Evolutionary conservation across 1,140 invertebrate species (phyloP).

Genomic region (Conus betulinus): DNA sequence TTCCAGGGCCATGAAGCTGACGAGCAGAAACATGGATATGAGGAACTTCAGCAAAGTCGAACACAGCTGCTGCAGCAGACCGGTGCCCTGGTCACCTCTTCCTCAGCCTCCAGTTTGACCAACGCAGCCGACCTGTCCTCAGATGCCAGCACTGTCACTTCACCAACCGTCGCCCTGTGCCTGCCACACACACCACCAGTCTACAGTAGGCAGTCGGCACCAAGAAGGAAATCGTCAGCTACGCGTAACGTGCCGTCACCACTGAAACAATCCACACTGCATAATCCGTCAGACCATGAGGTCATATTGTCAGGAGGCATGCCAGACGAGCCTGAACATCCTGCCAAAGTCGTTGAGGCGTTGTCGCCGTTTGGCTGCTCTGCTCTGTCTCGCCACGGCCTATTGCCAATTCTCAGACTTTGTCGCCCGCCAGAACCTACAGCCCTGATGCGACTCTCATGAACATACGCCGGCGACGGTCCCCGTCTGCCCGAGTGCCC

Average conservation of each 20-base stretch:
- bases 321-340: not conserved
- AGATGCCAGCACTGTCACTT: not conserved
- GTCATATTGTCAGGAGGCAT: not conserved
- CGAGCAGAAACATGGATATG: not conserved
- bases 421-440: not conserved
- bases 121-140: not conserved
- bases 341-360: not conserved
- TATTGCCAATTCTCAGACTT: not conserved
- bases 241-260: not conserved
- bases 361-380: not conserved
- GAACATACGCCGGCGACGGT: not conserved
- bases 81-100: not conserved
- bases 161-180: not conserved
- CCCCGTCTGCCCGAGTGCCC: not conserved
- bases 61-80: not conserved
- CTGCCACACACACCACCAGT: not conserved
- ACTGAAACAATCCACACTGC: not conserved
- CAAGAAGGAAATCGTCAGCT: not conserved
- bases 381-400: not conserved
- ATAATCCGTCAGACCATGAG: not conserved
- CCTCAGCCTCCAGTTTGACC: not conserved
- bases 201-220: not conserved
- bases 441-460: not conserved
- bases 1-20: not conserved
- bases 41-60: constrained; percentile 2